Base-by-base conservation (phyloP, 2,888 invertebrate species). In the Tribolium freemani region DNA sequence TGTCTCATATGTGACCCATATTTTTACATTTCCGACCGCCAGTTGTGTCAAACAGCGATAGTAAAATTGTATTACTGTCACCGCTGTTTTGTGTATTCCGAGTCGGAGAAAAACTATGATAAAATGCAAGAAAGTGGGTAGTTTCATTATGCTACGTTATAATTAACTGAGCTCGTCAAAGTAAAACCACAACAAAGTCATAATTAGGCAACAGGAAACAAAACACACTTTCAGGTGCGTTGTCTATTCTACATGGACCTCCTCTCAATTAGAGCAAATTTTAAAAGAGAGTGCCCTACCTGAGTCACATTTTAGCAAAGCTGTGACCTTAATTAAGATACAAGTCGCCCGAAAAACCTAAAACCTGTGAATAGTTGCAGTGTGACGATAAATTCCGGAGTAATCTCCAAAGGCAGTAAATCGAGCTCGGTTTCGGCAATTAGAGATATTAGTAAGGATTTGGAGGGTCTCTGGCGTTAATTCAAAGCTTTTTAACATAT, bases 401-500 rank as follows among this genome's bases (percentile, higher is more conserved):
- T 70, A 70, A 70, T 70, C 69, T 70, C 26, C 45, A n/a, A 48
- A n/a, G 11, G 31, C 56, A 54, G 61, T 70, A 70, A 70, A 70
- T 70, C 69, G 54, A 38, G 54, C 69, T 70, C 69, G 69, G 69
- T 70, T 70, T 70, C 63, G 63, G 67, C 71, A 71, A 71, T 71
- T 71, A 71, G 71, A 46, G 60, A 67, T 71, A 67, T 71, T 71
- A 64, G 71, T 67, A 54, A 51, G 71, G 71, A 71, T 71, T 71
- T 71, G 54, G 54, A 48, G 51, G 51, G 61, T 51, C 20, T 20
- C 16, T 46, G 31, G 71, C 66, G 71, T 66, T 71, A 71, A 71
- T 71, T 71, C 54, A 66, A 26, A 54, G 44, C 21, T 70, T 60
- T 54, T 38, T 50, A 8, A 48, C 48, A 67, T 57, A 48, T 67